Percentiles rank a stretch among this genome's conserved stretches.
Evolutionary conservation across 1,140 invertebrate species (phyloP).

Genomic region (Dendroctonus ponderosae): DNA sequence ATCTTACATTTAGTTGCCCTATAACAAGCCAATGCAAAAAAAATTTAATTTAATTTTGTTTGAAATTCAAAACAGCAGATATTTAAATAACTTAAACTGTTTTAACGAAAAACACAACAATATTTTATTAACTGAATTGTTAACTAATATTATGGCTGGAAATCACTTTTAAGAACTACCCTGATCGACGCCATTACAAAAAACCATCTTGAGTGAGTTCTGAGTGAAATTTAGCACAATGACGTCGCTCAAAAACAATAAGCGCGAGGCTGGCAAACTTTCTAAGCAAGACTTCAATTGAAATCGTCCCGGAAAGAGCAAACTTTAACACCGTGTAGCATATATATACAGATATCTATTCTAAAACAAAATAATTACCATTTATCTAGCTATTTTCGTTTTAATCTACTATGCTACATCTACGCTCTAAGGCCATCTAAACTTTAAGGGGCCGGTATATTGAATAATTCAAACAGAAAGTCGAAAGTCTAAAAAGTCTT

Average conservation of each 20-base stretch:
- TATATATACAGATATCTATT: slow-evolving; percentile 23
- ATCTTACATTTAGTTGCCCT: too few species aligned
- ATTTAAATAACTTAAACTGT: too few species aligned
- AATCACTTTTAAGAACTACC: too few species aligned
- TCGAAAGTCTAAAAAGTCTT: not conserved
- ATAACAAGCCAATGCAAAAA: too few species aligned
- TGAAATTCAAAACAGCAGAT: too few species aligned
- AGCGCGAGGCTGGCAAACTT: slow-evolving; percentile 52
- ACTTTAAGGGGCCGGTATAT: slow-evolving; percentile 18
- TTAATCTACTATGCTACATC: slow-evolving; percentile 20
- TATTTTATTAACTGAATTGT: too few species aligned
- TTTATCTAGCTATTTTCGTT: slow-evolving; percentile 17
- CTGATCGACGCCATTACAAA: not conserved
- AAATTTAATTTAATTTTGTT: too few species aligned
- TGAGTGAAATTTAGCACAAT: slow-evolving; percentile 20
- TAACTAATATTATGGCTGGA: too few species aligned
- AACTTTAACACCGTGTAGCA: slow-evolving; percentile 10
- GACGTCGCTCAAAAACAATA: slow-evolving; percentile 39
- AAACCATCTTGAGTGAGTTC: slow-evolving; percentile 6
- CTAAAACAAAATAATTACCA: slow-evolving; percentile 5
- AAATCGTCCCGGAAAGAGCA: not conserved
- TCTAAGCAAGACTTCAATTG: slow-evolving; percentile 17
- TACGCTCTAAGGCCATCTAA: slow-evolving; percentile 34
- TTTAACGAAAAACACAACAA: too few species aligned
- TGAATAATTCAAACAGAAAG: not conserved